phyloP scores from a whole-genome alignment of 2,888 invertebrate genomes.

The Perizoma affinitatum region DNA sequence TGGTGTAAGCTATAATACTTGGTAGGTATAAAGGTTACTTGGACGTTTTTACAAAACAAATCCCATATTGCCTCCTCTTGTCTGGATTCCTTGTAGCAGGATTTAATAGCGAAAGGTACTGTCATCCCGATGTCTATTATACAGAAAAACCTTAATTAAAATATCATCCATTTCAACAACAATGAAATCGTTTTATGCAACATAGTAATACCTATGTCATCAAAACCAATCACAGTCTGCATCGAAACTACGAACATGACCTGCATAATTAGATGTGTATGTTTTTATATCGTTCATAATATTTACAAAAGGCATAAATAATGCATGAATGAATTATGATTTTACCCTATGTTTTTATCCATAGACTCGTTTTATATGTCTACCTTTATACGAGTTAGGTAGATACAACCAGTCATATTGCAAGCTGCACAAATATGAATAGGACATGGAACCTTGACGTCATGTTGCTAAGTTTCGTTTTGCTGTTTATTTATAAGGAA shows the following conservation, averaged over 20 bases:
- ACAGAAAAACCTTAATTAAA: too few relatives aligned
- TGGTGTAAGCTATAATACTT: too few relatives aligned
- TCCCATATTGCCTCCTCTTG: too few relatives aligned
- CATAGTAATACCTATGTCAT: too few relatives aligned
- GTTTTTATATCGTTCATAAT: neutral
- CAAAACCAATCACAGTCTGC: too few relatives aligned
- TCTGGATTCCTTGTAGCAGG: too few relatives aligned
- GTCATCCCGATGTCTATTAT: too few relatives aligned
- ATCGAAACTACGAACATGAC: neutral
- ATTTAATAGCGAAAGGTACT: too few relatives aligned
- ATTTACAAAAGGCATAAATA: neutral
- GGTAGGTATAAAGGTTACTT: too few relatives aligned
- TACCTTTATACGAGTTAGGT: neutral
- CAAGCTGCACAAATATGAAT: constrained; percentile 37
- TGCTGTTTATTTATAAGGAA: constrained; percentile 9
- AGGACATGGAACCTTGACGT: constrained; percentile 29
- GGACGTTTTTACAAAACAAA: too few relatives aligned
- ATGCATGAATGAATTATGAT: neutral
- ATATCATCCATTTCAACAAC: too few relatives aligned
- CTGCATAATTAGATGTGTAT: constrained; percentile 5
- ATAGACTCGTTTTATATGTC: neutral
- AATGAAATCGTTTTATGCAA: too few relatives aligned
- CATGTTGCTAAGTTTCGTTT: constrained; percentile 21
- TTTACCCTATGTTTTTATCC: neutral
- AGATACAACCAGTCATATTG: constrained; percentile 26